Conservation (phyloP, 2,888 invertebrate species). For the Limnephilus auricula region DNA sequence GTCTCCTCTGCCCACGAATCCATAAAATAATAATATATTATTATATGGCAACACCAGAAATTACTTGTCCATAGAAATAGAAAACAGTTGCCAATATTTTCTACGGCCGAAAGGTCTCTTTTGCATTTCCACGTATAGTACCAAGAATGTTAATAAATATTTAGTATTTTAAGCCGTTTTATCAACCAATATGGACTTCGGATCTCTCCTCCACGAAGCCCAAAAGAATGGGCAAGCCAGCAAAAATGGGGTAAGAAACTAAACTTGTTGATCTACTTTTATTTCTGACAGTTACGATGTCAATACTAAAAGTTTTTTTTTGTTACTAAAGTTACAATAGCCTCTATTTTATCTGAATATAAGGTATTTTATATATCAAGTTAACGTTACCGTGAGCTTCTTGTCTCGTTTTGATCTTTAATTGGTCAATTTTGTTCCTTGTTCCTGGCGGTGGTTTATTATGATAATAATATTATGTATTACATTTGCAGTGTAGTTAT, state of each 20-base stretch:
- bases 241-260: slow-evolving; percentile 55
- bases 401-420: background rate
- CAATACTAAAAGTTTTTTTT: slow-evolving; percentile 10
- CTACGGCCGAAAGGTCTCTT: background rate
- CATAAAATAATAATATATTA: background rate
- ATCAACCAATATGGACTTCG: slow-evolving; percentile 62
- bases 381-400: background rate
- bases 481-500: background rate
- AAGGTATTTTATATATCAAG: background rate
- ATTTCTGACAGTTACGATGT: slow-evolving; percentile 36
- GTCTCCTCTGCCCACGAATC: background rate
- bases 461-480: background rate
- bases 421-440: background rate
- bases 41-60: background rate
- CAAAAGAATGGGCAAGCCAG: slow-evolving; percentile 54
- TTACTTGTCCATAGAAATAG: background rate
- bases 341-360: background rate
- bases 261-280: slow-evolving; percentile 47
- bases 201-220: slow-evolving; percentile 60
- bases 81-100: slow-evolving; percentile 29
- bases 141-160: slow-evolving; percentile 41
- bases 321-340: background rate
- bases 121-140: slow-evolving; percentile 48
- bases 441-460: background rate
- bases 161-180: slow-evolving; percentile 34